Evolutionary conservation across 2,888 invertebrate genomes (phyloP).

Genomic region (Clostera curtula): DNA sequence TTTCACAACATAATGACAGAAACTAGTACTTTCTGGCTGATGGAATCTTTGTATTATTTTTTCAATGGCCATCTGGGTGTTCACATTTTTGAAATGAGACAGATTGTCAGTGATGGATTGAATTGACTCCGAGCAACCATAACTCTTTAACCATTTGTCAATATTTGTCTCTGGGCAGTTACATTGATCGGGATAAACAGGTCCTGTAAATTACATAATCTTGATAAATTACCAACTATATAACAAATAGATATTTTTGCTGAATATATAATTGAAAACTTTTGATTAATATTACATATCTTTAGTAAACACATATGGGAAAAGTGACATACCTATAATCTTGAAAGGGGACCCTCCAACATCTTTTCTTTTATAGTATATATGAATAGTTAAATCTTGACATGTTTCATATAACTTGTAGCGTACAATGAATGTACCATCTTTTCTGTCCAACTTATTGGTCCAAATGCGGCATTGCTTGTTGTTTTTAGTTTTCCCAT

Average conservation of each 20-base stretch:
- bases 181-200: constrained; percentile 88
- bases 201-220: constrained; percentile 59
- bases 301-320: constrained; percentile 20
- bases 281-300: background rate
- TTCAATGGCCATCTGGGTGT: constrained; percentile 80
- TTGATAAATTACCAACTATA: background rate
- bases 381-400: constrained; percentile 78
- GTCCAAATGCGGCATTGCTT: constrained; percentile 81
- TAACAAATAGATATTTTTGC: background rate
- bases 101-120: constrained; percentile 84
- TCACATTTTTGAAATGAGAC: constrained; percentile 77
- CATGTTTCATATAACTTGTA: constrained; percentile 88
- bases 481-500: constrained; percentile 62
- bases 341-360: constrained; percentile 78
- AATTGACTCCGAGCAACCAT: constrained; percentile 78
- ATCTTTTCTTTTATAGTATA: constrained; percentile 78
- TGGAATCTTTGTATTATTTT: constrained; percentile 82
- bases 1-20: constrained; percentile 92
- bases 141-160: constrained; percentile 78
- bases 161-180: constrained; percentile 82
- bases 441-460: constrained; percentile 86
- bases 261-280: background rate
- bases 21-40: constrained; percentile 86
- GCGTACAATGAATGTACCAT: constrained; percentile 88
- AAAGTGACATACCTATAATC: constrained; percentile 70